A percentile compares a stretch with the other conserved stretches of the same genome.
phyloP scores from a whole-genome alignment of 1,140 invertebrate genomes.

The Zaprionus ornatus region DNA sequence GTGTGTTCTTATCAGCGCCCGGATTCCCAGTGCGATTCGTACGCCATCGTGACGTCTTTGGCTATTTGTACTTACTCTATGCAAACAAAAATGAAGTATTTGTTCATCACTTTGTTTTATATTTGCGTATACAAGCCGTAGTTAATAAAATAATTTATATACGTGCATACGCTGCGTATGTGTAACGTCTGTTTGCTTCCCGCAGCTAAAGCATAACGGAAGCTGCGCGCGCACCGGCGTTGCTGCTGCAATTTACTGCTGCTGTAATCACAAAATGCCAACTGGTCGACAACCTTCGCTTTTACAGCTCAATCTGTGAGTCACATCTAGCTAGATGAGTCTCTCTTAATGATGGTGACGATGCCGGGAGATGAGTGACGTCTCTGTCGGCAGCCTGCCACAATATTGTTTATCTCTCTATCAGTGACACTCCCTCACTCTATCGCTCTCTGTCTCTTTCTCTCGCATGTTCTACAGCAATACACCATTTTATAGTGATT shows the following conservation, averaged over 20 bases:
- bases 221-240: not conserved
- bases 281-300: conserved; percentile 6
- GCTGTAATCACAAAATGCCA: conserved; percentile 47
- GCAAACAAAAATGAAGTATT: not conserved
- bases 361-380: conserved; percentile 2
- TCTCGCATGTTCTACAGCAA: conserved; percentile 37
- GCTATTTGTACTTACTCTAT: not conserved
- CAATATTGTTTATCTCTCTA: conserved; percentile 12
- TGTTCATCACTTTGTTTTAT: conserved; percentile 47
- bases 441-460: not conserved
- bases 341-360: conserved; percentile 10
- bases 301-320: conserved; percentile 33
- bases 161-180: not conserved
- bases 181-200: conserved; percentile 8
- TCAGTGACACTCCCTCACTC: not conserved
- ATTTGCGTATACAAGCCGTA: conserved; percentile 34
- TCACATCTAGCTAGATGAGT: conserved; percentile 24
- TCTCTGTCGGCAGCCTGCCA: conserved; percentile 4
- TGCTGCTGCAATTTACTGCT: not conserved
- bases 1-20: conserved; percentile 38
- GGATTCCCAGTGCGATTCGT: not conserved
- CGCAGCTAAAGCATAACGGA: conserved; percentile 3
- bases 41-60: conserved; percentile 59
- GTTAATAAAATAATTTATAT: not conserved
- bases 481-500: conserved; percentile 46